Conservation (phyloP, 2,888 invertebrate genomes). For the Drosophila anomalata region DNA sequence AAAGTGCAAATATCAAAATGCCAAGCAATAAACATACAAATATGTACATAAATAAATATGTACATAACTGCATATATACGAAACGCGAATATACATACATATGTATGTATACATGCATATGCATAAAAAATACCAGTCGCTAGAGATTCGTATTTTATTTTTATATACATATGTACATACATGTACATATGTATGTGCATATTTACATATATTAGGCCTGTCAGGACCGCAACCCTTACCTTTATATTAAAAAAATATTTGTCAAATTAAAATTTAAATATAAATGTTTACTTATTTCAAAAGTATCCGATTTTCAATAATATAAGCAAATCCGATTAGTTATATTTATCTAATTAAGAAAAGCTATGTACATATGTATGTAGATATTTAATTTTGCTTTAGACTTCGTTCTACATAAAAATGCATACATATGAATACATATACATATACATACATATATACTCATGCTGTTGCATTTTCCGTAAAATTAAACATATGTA, state of each 20-base stretch:
- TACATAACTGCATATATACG: conserved; percentile 26
- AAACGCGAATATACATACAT: neutral
- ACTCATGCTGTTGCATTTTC: conserved; percentile 35
- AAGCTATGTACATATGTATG: too few relatives aligned
- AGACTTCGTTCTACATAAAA: conserved; percentile 7
- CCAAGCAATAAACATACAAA: conserved; percentile 1
- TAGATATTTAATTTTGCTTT: neutral
- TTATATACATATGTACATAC: neutral
- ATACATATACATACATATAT: neutral
- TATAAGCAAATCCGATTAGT: too few relatives aligned
- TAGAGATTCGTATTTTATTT: neutral
- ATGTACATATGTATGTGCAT: too few relatives aligned
- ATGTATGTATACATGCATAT: conserved; percentile 1
- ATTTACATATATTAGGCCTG: neutral
- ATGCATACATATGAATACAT: conserved; percentile 29
- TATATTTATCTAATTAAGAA: too few relatives aligned
- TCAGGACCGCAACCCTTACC: neutral
- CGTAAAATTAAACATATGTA: neutral
- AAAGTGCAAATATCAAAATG: conserved; percentile 5
- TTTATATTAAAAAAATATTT: too few relatives aligned
- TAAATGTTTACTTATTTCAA: too few relatives aligned
- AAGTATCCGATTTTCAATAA: too few relatives aligned
- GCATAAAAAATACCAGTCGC: neutral
- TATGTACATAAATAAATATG: conserved; percentile 6
- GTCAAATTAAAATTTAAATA: too few relatives aligned